Percentiles rank a stretch among this genome's conserved stretches.
Evolutionary conservation across 2,113 vertebrate species (phyloP).

Genomic region (Actenoides lindsayi): DNA sequence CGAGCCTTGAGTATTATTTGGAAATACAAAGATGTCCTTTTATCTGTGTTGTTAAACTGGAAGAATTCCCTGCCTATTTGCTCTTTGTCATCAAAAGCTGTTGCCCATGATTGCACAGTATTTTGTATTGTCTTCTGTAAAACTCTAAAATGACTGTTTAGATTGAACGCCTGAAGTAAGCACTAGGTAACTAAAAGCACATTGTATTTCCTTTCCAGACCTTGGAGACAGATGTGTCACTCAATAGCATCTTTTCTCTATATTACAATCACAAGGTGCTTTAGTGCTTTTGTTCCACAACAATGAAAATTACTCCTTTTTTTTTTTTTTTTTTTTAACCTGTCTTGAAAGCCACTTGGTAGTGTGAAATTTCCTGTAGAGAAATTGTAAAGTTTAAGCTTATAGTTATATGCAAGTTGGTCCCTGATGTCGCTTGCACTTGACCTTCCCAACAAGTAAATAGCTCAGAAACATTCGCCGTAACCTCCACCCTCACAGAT

Average conservation of each 20-base stretch:
- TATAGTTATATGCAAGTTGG: background rate
- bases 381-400: background rate
- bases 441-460: background rate
- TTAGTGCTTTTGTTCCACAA: constrained; percentile 27
- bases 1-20: constrained; percentile 35
- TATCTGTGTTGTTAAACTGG: constrained; percentile 15
- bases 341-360: background rate
- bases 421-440: fast-evolving
- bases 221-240: background rate
- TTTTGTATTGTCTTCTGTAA: constrained; percentile 26
- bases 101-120: background rate
- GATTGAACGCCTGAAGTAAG: constrained; percentile 6
- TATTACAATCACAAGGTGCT: background rate
- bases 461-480: background rate
- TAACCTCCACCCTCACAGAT: background rate
- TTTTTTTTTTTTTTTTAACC: background rate
- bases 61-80: constrained; percentile 12
- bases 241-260: background rate
- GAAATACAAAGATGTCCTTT: constrained; percentile 48
- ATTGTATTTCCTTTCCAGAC: background rate
- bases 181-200: background rate
- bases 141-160: constrained; percentile 24
- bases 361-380: background rate
- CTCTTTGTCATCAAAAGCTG: constrained; percentile 3
- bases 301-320: background rate